Evolutionary conservation across 2,113 vertebrate species (phyloP).

Genomic region (Trematomus loennbergii): DNA sequence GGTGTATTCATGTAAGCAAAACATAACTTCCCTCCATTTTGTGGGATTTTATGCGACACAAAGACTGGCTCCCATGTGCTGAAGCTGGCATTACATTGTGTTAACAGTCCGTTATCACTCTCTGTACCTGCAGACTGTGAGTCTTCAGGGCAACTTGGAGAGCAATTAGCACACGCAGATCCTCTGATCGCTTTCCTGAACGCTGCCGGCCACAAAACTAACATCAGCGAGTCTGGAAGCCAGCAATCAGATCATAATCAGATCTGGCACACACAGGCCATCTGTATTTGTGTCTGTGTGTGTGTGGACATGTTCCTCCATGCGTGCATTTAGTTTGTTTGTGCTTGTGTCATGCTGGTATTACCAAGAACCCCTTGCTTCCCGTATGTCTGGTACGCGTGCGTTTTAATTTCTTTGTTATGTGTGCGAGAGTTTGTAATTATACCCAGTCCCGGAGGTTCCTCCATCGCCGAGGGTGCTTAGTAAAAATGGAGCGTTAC

Average conservation of each 20-base stretch:
- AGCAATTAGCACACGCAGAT: slow-evolving; percentile 65
- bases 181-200: slow-evolving; percentile 60
- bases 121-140: slow-evolving; percentile 59
- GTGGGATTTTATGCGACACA: background rate
- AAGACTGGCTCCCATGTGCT: slow-evolving; percentile 54
- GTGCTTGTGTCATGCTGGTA: slow-evolving; percentile 41
- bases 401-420: slow-evolving; percentile 25
- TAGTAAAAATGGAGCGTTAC: slow-evolving; percentile 43
- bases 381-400: slow-evolving; percentile 3
- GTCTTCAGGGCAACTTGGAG: slow-evolving; percentile 56
- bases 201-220: slow-evolving; percentile 57
- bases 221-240: slow-evolving; percentile 53
- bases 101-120: slow-evolving; percentile 47
- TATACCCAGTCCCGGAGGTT: slow-evolving; percentile 38
- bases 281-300: slow-evolving; percentile 60
- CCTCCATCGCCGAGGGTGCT: slow-evolving; percentile 16
- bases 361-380: slow-evolving; percentile 43
- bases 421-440: slow-evolving; percentile 43
- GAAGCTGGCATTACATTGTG: slow-evolving; percentile 25
- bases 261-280: slow-evolving; percentile 73
- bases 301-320: slow-evolving; percentile 27
- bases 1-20: background rate
- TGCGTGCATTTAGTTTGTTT: slow-evolving; percentile 56
- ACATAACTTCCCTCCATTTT: slow-evolving; percentile 1
- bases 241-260: slow-evolving; percentile 69